Evolutionary conservation across 2,113 vertebrate genomes (phyloP), one percentile per base, ranked within the genome.

Genomic region (Cromileptes altivelis): DNA sequence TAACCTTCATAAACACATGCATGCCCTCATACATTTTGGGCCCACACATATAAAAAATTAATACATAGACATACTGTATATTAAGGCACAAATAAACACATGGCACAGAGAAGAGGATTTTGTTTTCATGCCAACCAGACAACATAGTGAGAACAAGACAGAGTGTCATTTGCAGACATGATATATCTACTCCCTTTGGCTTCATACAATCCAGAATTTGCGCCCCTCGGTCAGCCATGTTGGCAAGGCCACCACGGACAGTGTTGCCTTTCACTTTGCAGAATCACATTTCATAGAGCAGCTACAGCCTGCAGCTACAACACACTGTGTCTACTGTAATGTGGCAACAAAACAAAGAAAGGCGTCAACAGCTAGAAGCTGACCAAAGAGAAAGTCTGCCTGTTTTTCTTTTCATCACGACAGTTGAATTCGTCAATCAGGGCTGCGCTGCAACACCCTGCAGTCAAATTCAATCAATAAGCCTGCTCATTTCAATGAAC

Each of bases 141-240:
- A 15, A 40, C 84, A 87, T 86, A 79, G 88, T 86, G 90, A 85
- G 70, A 91, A 92, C 92, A 87, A 85, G 85, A 69, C 57, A 72
- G 30, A 30, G 72, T 60, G 72, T 81, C 81, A 65, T 84, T 83
- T 83, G 50, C 87, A 89, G 82, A 88, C 88, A 82, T 57, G 75
- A 87, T 50, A 81, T 70, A 67, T 73, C 67, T 80, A 55, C n/a
- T 63, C 45, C 50, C 14, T 40, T 12, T 67, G 85, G 74, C 62
- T 19, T n/a, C 62, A 14, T 14, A 19, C 47, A 27, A 58, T 4
- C 64, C 27, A 56, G 60, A 53, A 30, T 82, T 83, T 30, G 76
- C 11, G 61, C 18, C 57, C 78, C 60, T 33, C 14, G 3, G 30
- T 63, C 30, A 63, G 62, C 65, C 70, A 55, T 8, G 45, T 67